Evolutionary conservation across 1,140 invertebrate species (phyloP), one percentile per base, ranked within the genome.

Genomic region (Berghia stephanieae): DNA sequence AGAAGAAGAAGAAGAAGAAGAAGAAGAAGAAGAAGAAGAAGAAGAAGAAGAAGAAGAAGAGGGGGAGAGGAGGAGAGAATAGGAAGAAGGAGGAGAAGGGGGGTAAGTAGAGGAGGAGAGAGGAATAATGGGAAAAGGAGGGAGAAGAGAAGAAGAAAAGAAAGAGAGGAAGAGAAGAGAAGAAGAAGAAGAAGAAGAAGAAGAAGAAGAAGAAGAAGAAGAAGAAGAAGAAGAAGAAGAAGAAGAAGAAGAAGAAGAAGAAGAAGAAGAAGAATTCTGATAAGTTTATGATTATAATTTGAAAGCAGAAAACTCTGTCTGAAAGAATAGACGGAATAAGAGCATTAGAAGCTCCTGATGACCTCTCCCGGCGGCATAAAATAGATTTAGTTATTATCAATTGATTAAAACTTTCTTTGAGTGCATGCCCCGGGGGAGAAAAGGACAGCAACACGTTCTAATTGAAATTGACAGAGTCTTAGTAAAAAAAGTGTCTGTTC

Each of bases 151-250:
- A 6, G 31, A 70, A 24, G 21, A 24, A 42, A 31, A 38, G 31
- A 42, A 18, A 42, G 21, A 38, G 40, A 38, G 68, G 27, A 44
- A 44, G 38, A 40, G 38, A n/a, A 68, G 66, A 68, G 66, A 71
- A 43, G 43, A 43, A 71, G 68, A 71, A 43, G 43, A 43, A 43
- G 68, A 71, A 43, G 8, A 43, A 43, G 68, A 27, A 43, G 68
- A 43, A 4, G 68, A 43, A 38, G 40, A 21, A 42, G 43, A 42
- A 5, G 24, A 1, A 42, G 24, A 16, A 2, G 46, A 21, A 71
- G 0, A n/a, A 43, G 21, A 27, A 42, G n/a, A 49, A 10, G 46
- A 49, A 13, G 46, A 49, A 13, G n/a, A 49, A 10, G n/a, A 49
- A 21, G n/a, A 60, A 21, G n/a, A 60, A 21, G n/a, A 60, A 21